Evolutionary conservation across 2,797 vertebrate genomes (phyloP), one percentile per base, ranked within the genome.

Genomic region (Threskiornis aethiopicus): DNA sequence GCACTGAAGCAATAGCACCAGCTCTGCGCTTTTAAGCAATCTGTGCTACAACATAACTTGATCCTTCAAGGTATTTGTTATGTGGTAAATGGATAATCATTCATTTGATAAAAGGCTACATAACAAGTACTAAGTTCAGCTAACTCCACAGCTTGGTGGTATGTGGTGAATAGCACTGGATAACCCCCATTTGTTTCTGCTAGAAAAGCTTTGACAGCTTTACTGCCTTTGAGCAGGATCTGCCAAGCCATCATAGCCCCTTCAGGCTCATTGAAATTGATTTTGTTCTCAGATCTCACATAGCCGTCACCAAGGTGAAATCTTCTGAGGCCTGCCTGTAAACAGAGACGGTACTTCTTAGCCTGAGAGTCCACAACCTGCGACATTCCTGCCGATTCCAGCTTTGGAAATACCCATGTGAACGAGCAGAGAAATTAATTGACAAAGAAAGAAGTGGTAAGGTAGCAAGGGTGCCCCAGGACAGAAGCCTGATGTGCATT

Each of bases 1-100:
- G 47, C 58, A 54, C 35, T 2, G 20, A 33, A 54, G 29, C 15
- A 41, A 10, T 0, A 0, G 39, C 1, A 5, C 6, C 6, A 3
- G 3, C 19, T 31, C 10, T 0, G 0, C 0, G 0, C 29, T n/a
- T 65, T 54, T 16, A 49, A 46, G 3, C 8, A 24, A 25, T 39
- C 37, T 31, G 6, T 67, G 47, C n/a, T 61, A 26, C 39, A 16
- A 17, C 16, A 4, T n/a, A 26, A 39, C 33, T 47, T 55, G 55
- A 62, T 55, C 62, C 21, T 41, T 35, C 1, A 3, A 3, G 6
- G 11, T 84, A 10, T 91, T 51, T 90, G 39, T 51, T 47, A 2
- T 29, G 10, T 33, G 16, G 87, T 88, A n/a, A 94, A 91, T 64
- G 15, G 5, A 25, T 82, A 93, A 94, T 21, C 20, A 1, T 0